A percentile compares a stretch with the other conserved stretches of the same genome.
phyloP scores from a whole-genome alignment of 30 jellyfish, hydroid and myxozoan species.

The Hydra vulgaris region DNA sequence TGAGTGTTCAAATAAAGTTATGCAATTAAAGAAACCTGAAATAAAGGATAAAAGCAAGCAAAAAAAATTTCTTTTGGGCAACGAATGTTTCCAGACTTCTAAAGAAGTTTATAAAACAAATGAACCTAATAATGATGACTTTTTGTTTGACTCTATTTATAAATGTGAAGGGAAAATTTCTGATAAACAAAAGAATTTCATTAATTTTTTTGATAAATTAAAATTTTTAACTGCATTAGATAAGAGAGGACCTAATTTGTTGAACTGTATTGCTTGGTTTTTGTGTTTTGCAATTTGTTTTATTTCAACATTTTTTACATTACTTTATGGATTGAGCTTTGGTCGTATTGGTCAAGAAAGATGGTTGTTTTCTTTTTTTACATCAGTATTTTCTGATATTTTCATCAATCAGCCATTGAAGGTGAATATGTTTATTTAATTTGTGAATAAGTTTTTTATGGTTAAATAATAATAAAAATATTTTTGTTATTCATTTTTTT shows the following conservation, averaged over 20 bases:
- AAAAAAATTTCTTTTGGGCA: no score
- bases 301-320: slow-evolving; percentile 59
- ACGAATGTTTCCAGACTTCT: no score
- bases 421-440: slow-evolving; percentile 35
- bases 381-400: slow-evolving; percentile 56
- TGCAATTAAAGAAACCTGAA: background rate
- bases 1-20: background rate
- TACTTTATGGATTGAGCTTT: slow-evolving; percentile 76
- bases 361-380: slow-evolving; percentile 58
- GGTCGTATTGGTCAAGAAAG: slow-evolving; percentile 52
- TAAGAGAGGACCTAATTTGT: slow-evolving; percentile 44
- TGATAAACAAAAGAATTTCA: background rate
- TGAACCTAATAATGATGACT: background rate
- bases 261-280: slow-evolving; percentile 49
- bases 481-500: no score
- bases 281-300: slow-evolving; percentile 24
- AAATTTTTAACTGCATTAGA: background rate
- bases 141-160: background rate
- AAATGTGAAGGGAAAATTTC: background rate
- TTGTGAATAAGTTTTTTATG: no score
- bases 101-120: no score
- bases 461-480: no score
- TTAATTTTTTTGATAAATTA: background rate
- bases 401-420: slow-evolving; percentile 57
- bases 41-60: no score